A percentile compares a stretch with the other conserved stretches of the same genome.
phyloP scores from a whole-genome alignment of 2,888 invertebrate species.

The Drosophila helvetica region DNA sequence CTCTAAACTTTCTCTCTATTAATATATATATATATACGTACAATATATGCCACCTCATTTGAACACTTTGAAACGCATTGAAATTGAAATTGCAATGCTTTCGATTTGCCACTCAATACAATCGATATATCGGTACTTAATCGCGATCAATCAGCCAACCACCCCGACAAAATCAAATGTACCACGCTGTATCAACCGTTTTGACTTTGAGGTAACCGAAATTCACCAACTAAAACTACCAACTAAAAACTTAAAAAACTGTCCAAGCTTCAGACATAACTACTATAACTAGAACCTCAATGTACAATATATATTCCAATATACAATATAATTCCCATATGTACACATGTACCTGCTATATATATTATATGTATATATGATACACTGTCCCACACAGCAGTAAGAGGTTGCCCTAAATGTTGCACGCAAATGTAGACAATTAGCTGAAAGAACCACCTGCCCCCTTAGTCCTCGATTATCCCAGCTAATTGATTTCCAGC shows the following conservation, averaged over 20 bases:
- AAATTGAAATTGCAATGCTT: conserved; percentile 17
- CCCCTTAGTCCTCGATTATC: conserved; percentile 8
- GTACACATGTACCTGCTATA: background rate
- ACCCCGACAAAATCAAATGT: conserved; percentile 92
- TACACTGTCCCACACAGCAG: background rate
- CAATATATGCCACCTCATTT: conserved; percentile 28
- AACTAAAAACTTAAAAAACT: background rate
- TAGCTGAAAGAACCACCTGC: conserved; percentile 38
- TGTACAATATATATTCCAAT: conserved; percentile 22
- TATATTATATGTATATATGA: background rate
- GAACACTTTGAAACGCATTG: conserved; percentile 21
- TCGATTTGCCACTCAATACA: conserved; percentile 29
- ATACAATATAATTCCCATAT: conserved; percentile 4
- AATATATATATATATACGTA: conserved; percentile 21
- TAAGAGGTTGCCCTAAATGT: conserved; percentile 58
- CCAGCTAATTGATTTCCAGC: conserved; percentile 36
- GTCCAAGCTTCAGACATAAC: conserved; percentile 12
- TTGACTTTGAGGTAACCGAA: conserved; percentile 93
- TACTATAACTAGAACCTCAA: conserved; percentile 14
- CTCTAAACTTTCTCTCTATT: conserved; percentile 62
- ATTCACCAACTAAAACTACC: conserved; percentile 57
- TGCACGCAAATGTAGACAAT: conserved; percentile 66
- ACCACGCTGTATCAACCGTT: conserved; percentile 97
- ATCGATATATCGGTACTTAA: conserved; percentile 11
- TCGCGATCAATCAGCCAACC: conserved; percentile 72